Base-by-base conservation (phyloP, 2,113 vertebrate genomes). In the Lasiurus borealis region DNA sequence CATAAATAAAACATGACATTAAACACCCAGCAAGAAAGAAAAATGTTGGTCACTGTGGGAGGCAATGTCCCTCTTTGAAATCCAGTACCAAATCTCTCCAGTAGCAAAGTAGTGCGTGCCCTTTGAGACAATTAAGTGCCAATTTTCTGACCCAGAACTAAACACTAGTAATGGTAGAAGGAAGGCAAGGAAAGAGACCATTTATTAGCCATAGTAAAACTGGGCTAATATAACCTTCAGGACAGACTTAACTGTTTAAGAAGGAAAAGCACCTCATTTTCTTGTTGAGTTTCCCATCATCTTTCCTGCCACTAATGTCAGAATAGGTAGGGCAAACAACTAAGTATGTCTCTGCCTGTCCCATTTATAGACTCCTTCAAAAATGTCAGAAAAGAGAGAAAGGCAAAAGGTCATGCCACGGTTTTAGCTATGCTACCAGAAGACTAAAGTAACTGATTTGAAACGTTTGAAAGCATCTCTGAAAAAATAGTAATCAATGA, bases 11-110 rank as follows among this genome's bases (percentile, higher is more conserved):
- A 76, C 31, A 59, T 29, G 25, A 76, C 31, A 66, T 29, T 15
- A 54, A 87, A 73, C 85, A 48, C 87, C 19, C 76, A 80, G 59
- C 88, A 54, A 86, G 40, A 52, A 86, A 83, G 54, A 10, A 85
- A 87, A 73, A 68, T 1, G 15, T 7, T 86, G 52, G 11, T 80
- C 57, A 68, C 13, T 72, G 25, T 46, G 31, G 18, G 36, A 23
- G 12, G 48, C 80, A 80, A 83, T 3, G 14, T 36, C 8, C 48
- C 31, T 89, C 21, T 82, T 8, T 48, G 40, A 90, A 73, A 93
- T 44, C 36, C 36, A 87, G 44, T 13, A 77, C n/a, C 15, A 36
- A 59, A 81, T 21, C 13, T 88, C 68, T 69, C 50, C 6, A 50
- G 73, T 34, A 89, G 44, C 59, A 57, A 54, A 81, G 15, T 14